A percentile compares a stretch with the other conserved stretches of the same genome.
phyloP scores from a whole-genome alignment of 2,797 vertebrate species.

The Pangasius djambal region DNA sequence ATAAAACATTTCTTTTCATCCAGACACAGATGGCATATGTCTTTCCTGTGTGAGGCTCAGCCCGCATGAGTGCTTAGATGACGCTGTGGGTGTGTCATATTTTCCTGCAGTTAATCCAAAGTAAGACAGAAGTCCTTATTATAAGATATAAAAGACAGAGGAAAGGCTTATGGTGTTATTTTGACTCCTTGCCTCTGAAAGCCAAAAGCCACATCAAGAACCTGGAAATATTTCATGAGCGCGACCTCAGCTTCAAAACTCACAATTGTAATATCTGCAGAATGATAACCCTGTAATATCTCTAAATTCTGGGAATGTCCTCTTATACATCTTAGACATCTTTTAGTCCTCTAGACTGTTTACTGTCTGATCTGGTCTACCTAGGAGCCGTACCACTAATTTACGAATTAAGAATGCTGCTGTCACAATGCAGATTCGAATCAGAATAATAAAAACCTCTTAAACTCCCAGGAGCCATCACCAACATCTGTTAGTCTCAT shows the following conservation, averaged over 20 bases:
- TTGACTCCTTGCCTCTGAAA: not conserved
- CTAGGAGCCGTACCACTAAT: not conserved
- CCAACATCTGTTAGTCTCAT: not conserved
- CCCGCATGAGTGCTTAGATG: not conserved
- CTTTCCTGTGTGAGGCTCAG: not conserved
- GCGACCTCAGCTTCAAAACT: not conserved
- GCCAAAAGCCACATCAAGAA: conserved; percentile 1
- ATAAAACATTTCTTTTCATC: conserved; percentile 8
- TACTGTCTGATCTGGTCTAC: not conserved
- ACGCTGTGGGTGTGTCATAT: not conserved
- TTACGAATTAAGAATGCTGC: not conserved
- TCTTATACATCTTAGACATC: not conserved
- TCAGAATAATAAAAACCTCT: not conserved
- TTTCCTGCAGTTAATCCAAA: not conserved
- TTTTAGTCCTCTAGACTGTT: not conserved
- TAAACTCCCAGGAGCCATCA: not conserved
- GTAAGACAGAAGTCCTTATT: not conserved
- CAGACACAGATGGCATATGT: not conserved
- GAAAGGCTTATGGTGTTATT: not conserved
- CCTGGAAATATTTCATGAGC: conserved; percentile 3
- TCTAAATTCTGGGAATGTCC: not conserved
- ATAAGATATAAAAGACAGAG: not conserved
- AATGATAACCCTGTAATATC: not conserved
- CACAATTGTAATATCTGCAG: not conserved
- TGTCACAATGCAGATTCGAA: not conserved